Evolutionary conservation across 2,113 vertebrate species (phyloP).

Genomic region (Cricetomys ansorgei): DNA sequence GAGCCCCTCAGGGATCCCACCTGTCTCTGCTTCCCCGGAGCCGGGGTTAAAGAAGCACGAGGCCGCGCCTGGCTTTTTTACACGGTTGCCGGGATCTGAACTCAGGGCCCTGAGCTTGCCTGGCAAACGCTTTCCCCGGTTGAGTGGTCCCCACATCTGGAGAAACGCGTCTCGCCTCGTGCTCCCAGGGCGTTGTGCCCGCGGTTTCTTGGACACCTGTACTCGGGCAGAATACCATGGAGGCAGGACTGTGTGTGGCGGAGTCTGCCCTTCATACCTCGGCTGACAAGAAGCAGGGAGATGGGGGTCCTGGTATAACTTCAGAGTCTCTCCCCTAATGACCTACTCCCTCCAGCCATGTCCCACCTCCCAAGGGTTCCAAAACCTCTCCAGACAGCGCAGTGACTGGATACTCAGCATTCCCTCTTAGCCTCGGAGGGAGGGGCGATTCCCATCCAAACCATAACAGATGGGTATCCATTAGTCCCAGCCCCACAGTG

Average conservation of each 20-base stretch:
- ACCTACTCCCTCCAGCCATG: background rate
- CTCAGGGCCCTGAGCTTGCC: background rate
- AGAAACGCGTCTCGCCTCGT: too few relatives aligned
- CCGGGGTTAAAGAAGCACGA: background rate
- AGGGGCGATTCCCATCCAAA: background rate
- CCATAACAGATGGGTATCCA: background rate
- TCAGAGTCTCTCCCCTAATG: background rate
- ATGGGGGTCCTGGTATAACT: background rate
- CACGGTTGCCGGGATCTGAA: background rate
- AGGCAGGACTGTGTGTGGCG: background rate
- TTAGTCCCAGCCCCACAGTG: background rate
- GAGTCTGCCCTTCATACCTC: background rate
- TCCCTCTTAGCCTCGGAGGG: background rate
- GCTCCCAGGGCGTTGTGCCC: background rate
- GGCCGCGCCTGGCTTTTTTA: background rate
- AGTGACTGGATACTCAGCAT: background rate
- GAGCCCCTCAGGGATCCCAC: background rate
- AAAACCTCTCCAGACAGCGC: background rate
- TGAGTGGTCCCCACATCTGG: background rate
- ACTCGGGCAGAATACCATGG: background rate
- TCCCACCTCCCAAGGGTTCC: background rate
- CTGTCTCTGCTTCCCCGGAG: background rate
- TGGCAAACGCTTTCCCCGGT: background rate
- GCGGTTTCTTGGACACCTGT: background rate
- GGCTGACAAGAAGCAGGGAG: background rate